Evolutionary conservation across 2,113 vertebrate species (phyloP), one percentile per base, ranked within the genome.

Genomic region (Nematolebias whitei): DNA sequence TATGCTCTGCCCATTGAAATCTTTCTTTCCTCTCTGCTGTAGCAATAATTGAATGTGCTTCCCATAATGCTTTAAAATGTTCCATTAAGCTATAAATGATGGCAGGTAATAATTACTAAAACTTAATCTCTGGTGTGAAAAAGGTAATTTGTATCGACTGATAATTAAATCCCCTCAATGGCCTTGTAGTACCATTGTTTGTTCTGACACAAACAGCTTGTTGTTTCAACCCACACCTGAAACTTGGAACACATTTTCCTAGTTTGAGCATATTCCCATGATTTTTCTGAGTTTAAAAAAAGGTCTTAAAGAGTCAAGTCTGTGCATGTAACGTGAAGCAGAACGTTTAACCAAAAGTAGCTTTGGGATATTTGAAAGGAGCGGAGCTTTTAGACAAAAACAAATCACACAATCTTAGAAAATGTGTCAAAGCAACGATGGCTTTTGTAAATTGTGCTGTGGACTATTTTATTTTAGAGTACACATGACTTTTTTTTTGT

Each of bases 31-130:
- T 48, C 19, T 65, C 54, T 51, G 51, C 48, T 41, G 51, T 63
- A 2, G 7, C 59, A 71, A 69, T 68, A 78, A 83, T 84, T 62
- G 71, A 81, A 82, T 52, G 5, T 58, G 49, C 39, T 53, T 77
- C 57, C 69, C 55, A 50, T 80, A 73, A 74, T 54, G 56, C 39
- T 50, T 79, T 58, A 58, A 80, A 70, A 56, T n/a, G 52, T 74
- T 72, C 58, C 74, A 54, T 65, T 54, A 68, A 67, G 63, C 71
- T 74, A n/a, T 74, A 71, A 86, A 82, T 66, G 50, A 49, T 76
- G 58, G 55, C 62, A 74, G 67, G 62, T 86, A 71, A 71, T 85
- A 82, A 76, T 76, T 71, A 66, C 74, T 57, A 56, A 79, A 72
- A 71, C 26, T 23, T 73, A 29, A 51, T 67, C 60, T 76, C 48